Evolutionary conservation across 2,888 invertebrate species (phyloP).

Genomic region (Netelia inedita): DNA sequence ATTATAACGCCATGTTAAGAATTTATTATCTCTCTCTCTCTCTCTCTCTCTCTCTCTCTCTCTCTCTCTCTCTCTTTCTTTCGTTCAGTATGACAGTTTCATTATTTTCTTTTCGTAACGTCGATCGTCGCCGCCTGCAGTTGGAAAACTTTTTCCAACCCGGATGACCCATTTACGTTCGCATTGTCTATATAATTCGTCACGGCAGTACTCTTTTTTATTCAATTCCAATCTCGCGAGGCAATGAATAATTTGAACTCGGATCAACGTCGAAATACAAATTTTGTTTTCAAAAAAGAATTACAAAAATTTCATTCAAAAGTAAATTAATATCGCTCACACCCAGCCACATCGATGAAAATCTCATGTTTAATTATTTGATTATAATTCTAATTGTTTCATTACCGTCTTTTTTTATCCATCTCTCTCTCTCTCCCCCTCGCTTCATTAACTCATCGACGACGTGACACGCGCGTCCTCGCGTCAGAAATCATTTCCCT

Average conservation of each 20-base stretch:
- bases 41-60: slow-evolving; percentile 67
- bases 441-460: slow-evolving; percentile 62
- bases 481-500: slow-evolving; percentile 77
- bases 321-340: neutral
- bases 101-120: slow-evolving; percentile 29
- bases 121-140: neutral
- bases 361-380: neutral
- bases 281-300: too few relatives aligned
- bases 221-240: neutral
- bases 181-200: slow-evolving; percentile 14
- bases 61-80: slow-evolving; percentile 32
- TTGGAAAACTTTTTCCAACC: slow-evolving; percentile 24
- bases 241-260: slow-evolving; percentile 1
- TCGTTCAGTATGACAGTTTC: slow-evolving; percentile 31
- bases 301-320: too few relatives aligned
- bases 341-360: neutral
- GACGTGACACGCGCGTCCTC: slow-evolving; percentile 50
- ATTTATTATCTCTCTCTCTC: slow-evolving; percentile 80
- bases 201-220: slow-evolving; percentile 4
- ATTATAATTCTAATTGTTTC: neutral
- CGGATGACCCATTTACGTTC: slow-evolving; percentile 31
- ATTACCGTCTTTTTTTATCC: neutral
- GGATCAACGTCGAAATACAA: too few relatives aligned
- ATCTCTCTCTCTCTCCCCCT: slow-evolving; percentile 33
- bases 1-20: slow-evolving; percentile 78